A percentile compares a stretch with the other conserved stretches of the same genome.
These are phyloP conservation scores for Dynastes hyllus DNA, from an alignment of 2,888 invertebrate genomes.

Conservation along the genomic window DNA sequence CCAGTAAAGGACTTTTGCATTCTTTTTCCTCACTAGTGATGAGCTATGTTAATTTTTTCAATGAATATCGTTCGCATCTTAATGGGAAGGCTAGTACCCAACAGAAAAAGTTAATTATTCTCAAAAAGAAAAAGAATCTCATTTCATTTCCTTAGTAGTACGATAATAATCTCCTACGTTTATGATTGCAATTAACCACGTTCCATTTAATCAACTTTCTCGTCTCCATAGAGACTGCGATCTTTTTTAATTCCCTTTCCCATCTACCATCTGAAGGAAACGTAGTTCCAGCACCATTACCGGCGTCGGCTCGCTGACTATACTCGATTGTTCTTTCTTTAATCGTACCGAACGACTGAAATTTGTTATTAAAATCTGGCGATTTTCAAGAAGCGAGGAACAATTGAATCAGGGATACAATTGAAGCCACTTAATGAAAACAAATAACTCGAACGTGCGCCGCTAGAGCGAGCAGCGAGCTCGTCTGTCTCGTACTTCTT, in stretches of 20 bases:
- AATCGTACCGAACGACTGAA: conserved; percentile 1
- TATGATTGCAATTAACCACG: conserved; percentile 5
- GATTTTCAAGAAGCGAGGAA: conserved; percentile 1
- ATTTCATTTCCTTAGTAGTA: not conserved
- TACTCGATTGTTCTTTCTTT: not conserved
- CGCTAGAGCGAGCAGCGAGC: not conserved
- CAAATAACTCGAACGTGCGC: conserved; percentile 8
- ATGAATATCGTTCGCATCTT: too few relatives aligned
- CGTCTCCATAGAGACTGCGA: not conserved
- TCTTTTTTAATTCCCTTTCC: not conserved
- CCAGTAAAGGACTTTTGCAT: too few relatives aligned
- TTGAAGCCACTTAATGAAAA: conserved; percentile 8
- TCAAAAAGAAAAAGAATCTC: not conserved
- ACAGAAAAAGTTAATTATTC: conserved; percentile 5
- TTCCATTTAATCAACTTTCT: conserved; percentile 8
- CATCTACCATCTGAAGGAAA: conserved; percentile 5
- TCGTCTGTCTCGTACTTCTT: not conserved
- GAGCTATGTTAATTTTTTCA: too few relatives aligned
- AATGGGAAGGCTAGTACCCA: too few relatives aligned
- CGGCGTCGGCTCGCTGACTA: not conserved
- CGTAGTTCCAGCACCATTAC: not conserved
- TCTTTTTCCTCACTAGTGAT: too few relatives aligned
- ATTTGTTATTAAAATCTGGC: conserved; percentile 23
- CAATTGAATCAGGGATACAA: not conserved
- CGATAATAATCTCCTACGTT: conserved; percentile 1